Conservation (phyloP, 1,140 invertebrate species). For the Amyelois transitella region DNA sequence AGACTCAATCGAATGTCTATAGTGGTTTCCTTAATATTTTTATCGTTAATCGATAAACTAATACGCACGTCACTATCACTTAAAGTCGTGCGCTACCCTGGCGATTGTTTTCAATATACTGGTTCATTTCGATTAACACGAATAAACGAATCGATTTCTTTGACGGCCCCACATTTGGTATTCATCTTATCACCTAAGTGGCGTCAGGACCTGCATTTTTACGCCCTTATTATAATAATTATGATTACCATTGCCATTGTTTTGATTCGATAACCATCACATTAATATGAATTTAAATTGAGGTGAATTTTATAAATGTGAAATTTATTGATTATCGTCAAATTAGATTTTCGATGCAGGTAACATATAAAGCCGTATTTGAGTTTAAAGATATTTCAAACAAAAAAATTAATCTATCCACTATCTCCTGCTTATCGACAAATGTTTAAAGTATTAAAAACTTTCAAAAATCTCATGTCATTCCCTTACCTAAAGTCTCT, state of each 20-base stretch:
- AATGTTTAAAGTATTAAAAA: too few relatives aligned
- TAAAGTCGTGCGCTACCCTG: constrained; percentile 55
- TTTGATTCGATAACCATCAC: not conserved
- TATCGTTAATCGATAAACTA: constrained; percentile 6
- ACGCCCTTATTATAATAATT: constrained; percentile 50
- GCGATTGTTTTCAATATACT: constrained; percentile 70
- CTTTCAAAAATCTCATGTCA: too few relatives aligned
- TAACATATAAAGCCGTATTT: too few relatives aligned
- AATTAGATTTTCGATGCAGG: too few relatives aligned
- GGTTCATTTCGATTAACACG: constrained; percentile 64
- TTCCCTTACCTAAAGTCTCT: too few relatives aligned
- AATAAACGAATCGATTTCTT: constrained; percentile 58
- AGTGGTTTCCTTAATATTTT: too few relatives aligned
- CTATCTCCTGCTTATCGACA: too few relatives aligned
- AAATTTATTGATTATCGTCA: too few relatives aligned
- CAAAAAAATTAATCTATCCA: too few relatives aligned
- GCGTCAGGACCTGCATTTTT: constrained; percentile 38
- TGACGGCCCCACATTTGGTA: constrained; percentile 46
- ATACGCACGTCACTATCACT: constrained; percentile 21
- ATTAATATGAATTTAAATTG: not conserved
- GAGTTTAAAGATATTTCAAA: too few relatives aligned
- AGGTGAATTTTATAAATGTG: not conserved
- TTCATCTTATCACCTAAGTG: constrained; percentile 22
- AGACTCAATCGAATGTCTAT: too few relatives aligned
- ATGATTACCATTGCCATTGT: constrained; percentile 12